Evolutionary conservation across 2,888 invertebrate genomes (phyloP).

Genomic region (Apodemia duryi): DNA sequence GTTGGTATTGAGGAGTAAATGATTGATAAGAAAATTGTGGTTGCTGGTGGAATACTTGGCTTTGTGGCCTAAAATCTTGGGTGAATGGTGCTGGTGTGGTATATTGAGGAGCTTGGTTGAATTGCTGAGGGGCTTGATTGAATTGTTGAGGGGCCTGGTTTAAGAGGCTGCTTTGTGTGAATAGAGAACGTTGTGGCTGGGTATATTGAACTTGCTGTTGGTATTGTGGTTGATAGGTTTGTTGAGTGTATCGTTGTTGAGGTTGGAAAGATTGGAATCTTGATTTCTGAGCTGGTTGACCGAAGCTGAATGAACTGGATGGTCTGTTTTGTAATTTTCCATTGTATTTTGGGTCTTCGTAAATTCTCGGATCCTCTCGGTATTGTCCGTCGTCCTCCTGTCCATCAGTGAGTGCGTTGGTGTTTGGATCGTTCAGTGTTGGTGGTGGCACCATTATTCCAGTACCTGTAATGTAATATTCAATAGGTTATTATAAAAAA

Average conservation of each 20-base stretch:
- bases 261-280: conserved; percentile 33
- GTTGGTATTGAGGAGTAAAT: conserved; percentile 52
- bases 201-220: conserved; percentile 37
- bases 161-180: conserved; percentile 44
- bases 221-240: conserved; percentile 35
- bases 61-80: conserved; percentile 54
- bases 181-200: conserved; percentile 41
- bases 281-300: conserved; percentile 41
- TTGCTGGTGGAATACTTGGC: conserved; percentile 65
- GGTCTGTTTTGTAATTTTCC: conserved; percentile 47
- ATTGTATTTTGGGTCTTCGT: conserved; percentile 85
- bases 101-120: conserved; percentile 46
- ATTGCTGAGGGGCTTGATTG: conserved; percentile 18
- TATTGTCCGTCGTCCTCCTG: conserved; percentile 93
- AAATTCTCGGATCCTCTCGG: conserved; percentile 89
- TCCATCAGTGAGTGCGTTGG: conserved; percentile 77
- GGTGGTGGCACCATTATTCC: conserved; percentile 92
- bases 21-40: conserved; percentile 65
- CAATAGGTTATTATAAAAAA: background rate
- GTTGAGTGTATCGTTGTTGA: conserved; percentile 37
- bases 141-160: conserved; percentile 26
- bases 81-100: conserved; percentile 52
- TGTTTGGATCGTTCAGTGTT: conserved; percentile 76
- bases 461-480: conserved; percentile 60
- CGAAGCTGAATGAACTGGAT: conserved; percentile 44